A percentile compares a stretch with the other conserved stretches of the same genome.
Evolutionary conservation across 2,113 vertebrate species (phyloP).

Genomic region (Campylomormyrus tamandua): DNA sequence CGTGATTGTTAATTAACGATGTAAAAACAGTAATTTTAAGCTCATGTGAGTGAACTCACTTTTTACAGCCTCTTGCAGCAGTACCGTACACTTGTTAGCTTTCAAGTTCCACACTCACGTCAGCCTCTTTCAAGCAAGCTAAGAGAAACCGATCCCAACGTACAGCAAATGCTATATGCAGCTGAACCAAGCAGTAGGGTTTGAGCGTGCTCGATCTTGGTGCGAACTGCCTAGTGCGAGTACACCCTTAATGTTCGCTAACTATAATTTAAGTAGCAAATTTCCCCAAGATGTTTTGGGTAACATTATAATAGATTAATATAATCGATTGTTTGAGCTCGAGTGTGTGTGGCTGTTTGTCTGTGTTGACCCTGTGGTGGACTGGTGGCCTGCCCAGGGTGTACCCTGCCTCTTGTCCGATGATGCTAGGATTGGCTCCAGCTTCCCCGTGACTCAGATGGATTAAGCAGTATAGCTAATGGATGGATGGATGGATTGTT

Average conservation of each 20-base stretch:
- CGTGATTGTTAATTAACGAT: no score
- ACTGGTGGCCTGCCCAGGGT: no score
- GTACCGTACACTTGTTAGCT: background rate
- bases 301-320: background rate
- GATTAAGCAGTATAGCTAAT: no score
- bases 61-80: background rate
- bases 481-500: background rate
- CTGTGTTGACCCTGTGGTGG: no score
- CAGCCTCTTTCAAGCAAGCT: background rate
- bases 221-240: background rate
- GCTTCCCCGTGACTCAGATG: no score
- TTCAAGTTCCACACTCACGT: no score
- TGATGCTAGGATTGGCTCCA: no score
- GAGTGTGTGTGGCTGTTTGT: no score
- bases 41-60: background rate
- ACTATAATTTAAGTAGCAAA: background rate
- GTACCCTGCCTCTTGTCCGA: no score
- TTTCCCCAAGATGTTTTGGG: background rate
- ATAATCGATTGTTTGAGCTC: background rate
- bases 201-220: background rate
- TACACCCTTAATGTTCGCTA: background rate
- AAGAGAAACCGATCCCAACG: background rate
- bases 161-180: background rate
- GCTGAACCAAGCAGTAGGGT: background rate
- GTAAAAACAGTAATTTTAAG: background rate